Percentiles rank a stretch among this genome's conserved stretches.
phyloP scores from a whole-genome alignment of 1,140 invertebrate species.

The Musca domestica region DNA sequence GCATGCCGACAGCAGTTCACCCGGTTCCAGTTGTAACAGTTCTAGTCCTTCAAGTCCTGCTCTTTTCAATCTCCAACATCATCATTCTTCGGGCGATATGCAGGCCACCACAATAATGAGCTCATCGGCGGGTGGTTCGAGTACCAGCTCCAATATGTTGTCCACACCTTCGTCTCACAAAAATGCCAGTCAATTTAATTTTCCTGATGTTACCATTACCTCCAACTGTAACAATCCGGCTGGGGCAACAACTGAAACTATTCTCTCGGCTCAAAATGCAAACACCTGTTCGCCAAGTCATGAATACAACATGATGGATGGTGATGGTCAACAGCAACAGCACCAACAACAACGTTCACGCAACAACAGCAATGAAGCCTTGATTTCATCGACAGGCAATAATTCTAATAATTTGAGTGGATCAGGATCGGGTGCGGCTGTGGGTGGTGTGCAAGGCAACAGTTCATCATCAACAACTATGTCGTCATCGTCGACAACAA shows the following conservation, averaged over 20 bases:
- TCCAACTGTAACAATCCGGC: constrained; percentile 29
- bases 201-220: constrained; percentile 63
- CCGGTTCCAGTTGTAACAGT: constrained; percentile 93
- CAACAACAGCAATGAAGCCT: constrained; percentile 6
- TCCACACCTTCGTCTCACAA: constrained; percentile 49
- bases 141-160: constrained; percentile 30
- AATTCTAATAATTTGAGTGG: no score
- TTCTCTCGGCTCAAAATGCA: constrained; percentile 29
- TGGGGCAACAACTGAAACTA: constrained; percentile 30
- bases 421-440: no score
- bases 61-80: constrained; percentile 61
- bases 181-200: constrained; percentile 75
- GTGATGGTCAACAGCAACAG: no score
- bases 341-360: background rate
- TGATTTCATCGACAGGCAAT: background rate
- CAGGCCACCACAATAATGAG: constrained; percentile 25
- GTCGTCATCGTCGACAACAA: constrained; percentile 17
- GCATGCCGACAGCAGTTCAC: constrained; percentile 84
- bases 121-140: constrained; percentile 31
- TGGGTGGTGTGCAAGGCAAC: background rate
- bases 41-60: constrained; percentile 94
- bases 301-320: constrained; percentile 4
- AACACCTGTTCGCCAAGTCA: constrained; percentile 10
- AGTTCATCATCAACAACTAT: background rate
- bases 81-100: constrained; percentile 34